Evolutionary conservation across 2,888 invertebrate genomes (phyloP).

Genomic region (Hyles lineata): DNA sequence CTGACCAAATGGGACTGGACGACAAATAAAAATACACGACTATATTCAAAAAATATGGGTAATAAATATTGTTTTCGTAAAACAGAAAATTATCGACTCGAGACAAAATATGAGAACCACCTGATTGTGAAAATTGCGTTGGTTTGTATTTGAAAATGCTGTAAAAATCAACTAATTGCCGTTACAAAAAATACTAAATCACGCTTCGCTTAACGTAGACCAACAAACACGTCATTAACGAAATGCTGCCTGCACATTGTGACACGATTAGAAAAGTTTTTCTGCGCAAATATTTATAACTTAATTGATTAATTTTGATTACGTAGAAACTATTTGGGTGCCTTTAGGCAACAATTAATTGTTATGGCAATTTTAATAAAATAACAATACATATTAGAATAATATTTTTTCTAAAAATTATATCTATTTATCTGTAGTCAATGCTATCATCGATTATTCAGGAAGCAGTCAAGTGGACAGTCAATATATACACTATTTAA

Average conservation of each 20-base stretch:
- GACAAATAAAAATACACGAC: constrained; percentile 48
- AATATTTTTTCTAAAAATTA: no score
- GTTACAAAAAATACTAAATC: constrained; percentile 62
- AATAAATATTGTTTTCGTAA: constrained; percentile 44
- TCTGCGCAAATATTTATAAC: not conserved
- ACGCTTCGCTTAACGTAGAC: constrained; percentile 69
- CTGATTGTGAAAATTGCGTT: constrained; percentile 98
- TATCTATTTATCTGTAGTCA: no score
- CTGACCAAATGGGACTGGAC: constrained; percentile 81
- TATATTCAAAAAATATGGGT: constrained; percentile 33
- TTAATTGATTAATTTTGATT: no score
- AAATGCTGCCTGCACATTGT: constrained; percentile 38
- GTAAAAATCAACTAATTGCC: constrained; percentile 60
- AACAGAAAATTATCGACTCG: constrained; percentile 98
- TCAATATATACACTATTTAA: no score
- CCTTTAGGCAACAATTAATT: no score
- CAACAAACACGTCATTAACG: constrained; percentile 52
- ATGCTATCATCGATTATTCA: no score
- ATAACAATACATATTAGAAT: no score
- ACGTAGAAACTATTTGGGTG: no score
- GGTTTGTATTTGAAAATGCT: constrained; percentile 87
- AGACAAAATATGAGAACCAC: constrained; percentile 98
- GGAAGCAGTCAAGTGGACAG: no score
- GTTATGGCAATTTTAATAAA: no score
- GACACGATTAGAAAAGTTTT: not conserved